Base-by-base conservation (phyloP, 2,113 vertebrate species). In the Pyxicephalus adspersus region DNA sequence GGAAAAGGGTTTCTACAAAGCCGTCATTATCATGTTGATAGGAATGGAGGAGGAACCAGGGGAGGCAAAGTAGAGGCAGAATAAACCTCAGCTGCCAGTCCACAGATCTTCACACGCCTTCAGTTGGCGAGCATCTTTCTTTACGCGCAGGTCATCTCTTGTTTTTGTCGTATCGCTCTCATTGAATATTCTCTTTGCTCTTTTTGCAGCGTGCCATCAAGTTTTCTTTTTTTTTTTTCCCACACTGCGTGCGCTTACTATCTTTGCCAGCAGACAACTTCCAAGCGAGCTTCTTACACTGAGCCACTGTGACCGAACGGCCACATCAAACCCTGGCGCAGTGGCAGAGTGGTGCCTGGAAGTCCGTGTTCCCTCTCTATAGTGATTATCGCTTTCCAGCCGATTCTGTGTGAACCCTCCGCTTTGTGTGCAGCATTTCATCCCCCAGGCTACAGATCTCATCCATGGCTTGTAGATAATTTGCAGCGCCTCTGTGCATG, bases 311-410 rank as follows among this genome's bases (percentile, higher is more conserved):
- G 51, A 64, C n/a, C 26, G 38, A 72, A 13, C 67, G 64, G 50
- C 28, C 38, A 81, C 79, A 74, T 73, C 68, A 73, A 55, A 64
- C 60, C 50, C n/a, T 71, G 38, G 25, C 79, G 63, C 38, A 54
- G 60, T 57, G 68, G 60, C 20, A 3, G 38, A 38, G 4, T 52
- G 26, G 55, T 74, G 79, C 45, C 45, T 55, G 58, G 60, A 81
- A 38, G 60, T 51, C 68, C 68, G 26, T 52, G 5, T 52, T 34
- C n/a, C 28, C 54, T 23, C 23, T 71, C 34, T 60, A 6, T n/a
- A 2, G 31, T 61, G 31, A 26, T 70, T 70, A 38, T 19, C 8
- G 5, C 57, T 54, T 80, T 64, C 72, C 64, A 31, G 60, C 57
- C 63, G 17, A 80, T 64, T 80, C 57, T 34, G 78, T 64, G 25